Base-by-base conservation (phyloP, 1,140 invertebrate genomes). In the Schlechtendalia chinensis region DNA sequence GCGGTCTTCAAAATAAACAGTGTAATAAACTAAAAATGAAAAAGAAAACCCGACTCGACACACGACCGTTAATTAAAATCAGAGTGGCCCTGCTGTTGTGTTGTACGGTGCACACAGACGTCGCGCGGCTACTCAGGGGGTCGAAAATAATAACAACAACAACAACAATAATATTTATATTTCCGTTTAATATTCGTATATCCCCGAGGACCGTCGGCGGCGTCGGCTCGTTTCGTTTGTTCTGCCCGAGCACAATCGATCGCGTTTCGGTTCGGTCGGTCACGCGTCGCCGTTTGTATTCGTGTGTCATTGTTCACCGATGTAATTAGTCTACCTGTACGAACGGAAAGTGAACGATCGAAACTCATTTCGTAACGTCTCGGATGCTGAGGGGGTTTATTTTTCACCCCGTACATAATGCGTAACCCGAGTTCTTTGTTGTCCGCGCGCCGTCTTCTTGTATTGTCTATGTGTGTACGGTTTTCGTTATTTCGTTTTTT, bases 91-190 rank as follows among this genome's bases (percentile, higher is more conserved):
- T 19, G 67, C 67, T 71, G 67, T 71, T 71, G n/a, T n/a, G n/a
- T n/a, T n/a, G n/a, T n/a, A n/a, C n/a, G n/a, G n/a, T n/a, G n/a
- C n/a, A n/a, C n/a, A n/a, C n/a, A n/a, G n/a, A n/a, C n/a, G n/a
- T n/a, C n/a, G n/a, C n/a, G n/a, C n/a, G n/a, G n/a, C n/a, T n/a
- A 71, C 67, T 71, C 53, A 71, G 67, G 67, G 67, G 67, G 67
- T 71, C 67, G 67, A 71, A 53, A 71, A 71, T 53, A 69, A 50
- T 69, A 71, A 53, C 14, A 65, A 65, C 11, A 65, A 65, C n/a
- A 63, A 63, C 39, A 65, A 65, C 12, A 39, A 65, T 11, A 65
- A 65, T 32, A 63, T 53, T n/a, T n/a, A n/a, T n/a, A n/a, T n/a
- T n/a, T n/a, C n/a, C n/a, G n/a, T n/a, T n/a, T n/a, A n/a, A n/a